phyloP scores from a whole-genome alignment of 1,140 invertebrate genomes.

The Trichogramma pretiosum region DNA sequence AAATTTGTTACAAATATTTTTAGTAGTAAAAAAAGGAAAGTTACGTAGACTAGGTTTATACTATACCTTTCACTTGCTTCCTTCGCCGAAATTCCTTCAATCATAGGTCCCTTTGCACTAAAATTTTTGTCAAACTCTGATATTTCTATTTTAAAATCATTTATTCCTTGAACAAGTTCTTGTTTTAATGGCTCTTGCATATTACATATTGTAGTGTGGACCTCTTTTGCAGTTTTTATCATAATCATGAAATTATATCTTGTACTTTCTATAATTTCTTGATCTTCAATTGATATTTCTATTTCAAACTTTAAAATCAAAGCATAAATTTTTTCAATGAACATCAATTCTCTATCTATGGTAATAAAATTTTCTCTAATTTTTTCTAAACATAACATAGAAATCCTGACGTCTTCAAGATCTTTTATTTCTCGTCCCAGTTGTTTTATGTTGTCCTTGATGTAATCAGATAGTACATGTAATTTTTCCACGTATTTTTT shows the following conservation, averaged over 20 bases:
- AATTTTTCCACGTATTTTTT: slow-evolving; percentile 56
- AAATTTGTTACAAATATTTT: not conserved
- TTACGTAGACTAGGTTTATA: too few species aligned
- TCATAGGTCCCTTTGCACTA: slow-evolving; percentile 71
- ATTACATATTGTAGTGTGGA: slow-evolving; percentile 62
- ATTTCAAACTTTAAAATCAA: slow-evolving; percentile 64
- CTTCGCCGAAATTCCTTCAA: slow-evolving; percentile 66
- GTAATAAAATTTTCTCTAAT: slow-evolving; percentile 64
- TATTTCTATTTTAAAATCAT: slow-evolving; percentile 58
- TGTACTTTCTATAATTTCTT: slow-evolving; percentile 67
- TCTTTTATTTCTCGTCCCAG: slow-evolving; percentile 59
- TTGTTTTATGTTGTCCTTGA: slow-evolving; percentile 57
- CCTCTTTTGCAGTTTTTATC: slow-evolving; percentile 57
- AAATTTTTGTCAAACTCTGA: slow-evolving; percentile 66
- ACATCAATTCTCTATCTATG: slow-evolving; percentile 63
- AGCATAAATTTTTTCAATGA: slow-evolving; percentile 72
- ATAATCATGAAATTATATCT: slow-evolving; percentile 70
- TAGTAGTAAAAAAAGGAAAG: not conserved
- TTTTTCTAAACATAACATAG: slow-evolving; percentile 65
- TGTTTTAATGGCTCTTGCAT: slow-evolving; percentile 68
- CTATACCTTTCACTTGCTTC: slow-evolving; percentile 70
- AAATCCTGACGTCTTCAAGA: slow-evolving; percentile 62
- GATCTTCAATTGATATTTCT: slow-evolving; percentile 65
- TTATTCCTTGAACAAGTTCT: slow-evolving; percentile 63
- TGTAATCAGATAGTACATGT: slow-evolving; percentile 57